Base-by-base conservation (phyloP, 2,888 invertebrate genomes). In the Napeogenes sylphis region DNA sequence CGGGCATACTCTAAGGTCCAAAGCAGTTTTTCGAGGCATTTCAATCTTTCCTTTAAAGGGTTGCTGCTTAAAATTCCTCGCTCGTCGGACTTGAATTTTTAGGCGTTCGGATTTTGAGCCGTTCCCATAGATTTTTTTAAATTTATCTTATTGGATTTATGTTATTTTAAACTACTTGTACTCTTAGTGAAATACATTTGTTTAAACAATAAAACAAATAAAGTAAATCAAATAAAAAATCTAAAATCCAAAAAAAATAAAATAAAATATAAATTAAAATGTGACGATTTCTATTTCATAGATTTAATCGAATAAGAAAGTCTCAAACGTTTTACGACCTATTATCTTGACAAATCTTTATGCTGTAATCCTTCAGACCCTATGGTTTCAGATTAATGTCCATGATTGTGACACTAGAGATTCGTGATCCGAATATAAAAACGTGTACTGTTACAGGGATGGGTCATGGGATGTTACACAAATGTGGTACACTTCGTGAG, bases 31-130 rank as follows among this genome's bases (percentile, higher is more conserved):
- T 59, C 42, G 33, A 14, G 55, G 59, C 61, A 61, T 67, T 62
- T 59, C 53, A 47, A 72, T 70, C 77, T 75, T 75, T 75, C 84
- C 87, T 77, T 83, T 79, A 79, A 70, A 82, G 82, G 84, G 82
- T 78, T 77, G 75, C 83, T 88, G 75, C 80, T 90, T 89, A 81
- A 88, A 84, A 90, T 90, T 89, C 90, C 85, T 66, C 76, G 81
- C 83, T 77, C 85, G 90, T 87, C 79, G 76, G 61, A 79, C 83
- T 80, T 83, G 83, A 67, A 89, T 89, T 81, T 84, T 87, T 85
- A 80, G 83, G 84, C 84, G 87, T 87, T 77, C 82, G 73, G 73
- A 74, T 75, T 75, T 68, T 72, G 78, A 72, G 77, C 75, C 77
- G 78, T 85, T 85, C 87, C 83, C 85, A 85, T 80, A 75, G 73